Evolutionary conservation across 2,113 vertebrate species (phyloP).

Genomic region (Pelvicachromis taeniatus): DNA sequence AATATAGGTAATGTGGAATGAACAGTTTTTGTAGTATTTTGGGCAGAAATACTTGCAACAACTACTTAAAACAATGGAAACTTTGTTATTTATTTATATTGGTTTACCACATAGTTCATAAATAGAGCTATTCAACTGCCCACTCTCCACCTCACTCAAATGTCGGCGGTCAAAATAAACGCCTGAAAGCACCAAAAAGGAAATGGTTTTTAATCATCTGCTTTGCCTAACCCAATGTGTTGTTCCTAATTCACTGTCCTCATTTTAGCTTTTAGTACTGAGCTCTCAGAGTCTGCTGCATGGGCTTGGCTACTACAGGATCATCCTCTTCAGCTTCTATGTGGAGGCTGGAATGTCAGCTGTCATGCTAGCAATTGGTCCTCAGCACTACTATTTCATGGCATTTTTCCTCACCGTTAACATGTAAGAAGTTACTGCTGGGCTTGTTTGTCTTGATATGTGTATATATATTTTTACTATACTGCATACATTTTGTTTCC

Average conservation of each 20-base stretch:
- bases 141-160: background rate
- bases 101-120: background rate
- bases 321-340: constrained; percentile 85
- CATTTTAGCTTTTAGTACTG: constrained; percentile 81
- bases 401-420: constrained; percentile 81
- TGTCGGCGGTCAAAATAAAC: background rate
- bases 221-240: background rate
- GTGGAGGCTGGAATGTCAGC: constrained; percentile 75
- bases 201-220: background rate
- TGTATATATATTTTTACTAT: background rate
- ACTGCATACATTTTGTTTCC: background rate
- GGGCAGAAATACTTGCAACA: background rate
- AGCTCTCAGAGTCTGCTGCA: constrained; percentile 75
- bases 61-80: background rate
- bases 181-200: background rate
- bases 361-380: constrained; percentile 79
- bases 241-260: background rate
- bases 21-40: background rate
- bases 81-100: background rate
- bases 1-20: background rate
- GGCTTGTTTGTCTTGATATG: background rate
- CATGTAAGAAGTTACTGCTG: constrained; percentile 75
- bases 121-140: background rate
- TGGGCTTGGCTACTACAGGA: constrained; percentile 81
- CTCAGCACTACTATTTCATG: constrained; percentile 77